Base-by-base conservation (phyloP, 2,113 vertebrate genomes). In the Neolamprologus caudopunctatus region DNA sequence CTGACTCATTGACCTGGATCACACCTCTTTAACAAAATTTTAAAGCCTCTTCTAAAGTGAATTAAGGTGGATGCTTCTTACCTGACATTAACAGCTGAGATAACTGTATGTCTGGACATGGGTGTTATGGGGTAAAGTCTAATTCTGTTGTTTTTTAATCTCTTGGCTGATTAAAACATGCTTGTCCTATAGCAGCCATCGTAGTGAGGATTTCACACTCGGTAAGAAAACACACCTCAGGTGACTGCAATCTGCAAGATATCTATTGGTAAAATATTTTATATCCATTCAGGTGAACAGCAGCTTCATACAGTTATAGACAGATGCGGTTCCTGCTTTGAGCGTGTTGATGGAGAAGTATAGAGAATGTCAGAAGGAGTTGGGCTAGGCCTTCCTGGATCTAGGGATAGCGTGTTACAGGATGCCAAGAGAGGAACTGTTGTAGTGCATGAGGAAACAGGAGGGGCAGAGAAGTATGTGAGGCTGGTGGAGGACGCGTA, bases 11-110 rank as follows among this genome's bases (percentile, higher is more conserved):
- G 2, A 12, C 58, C 2, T 63, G 58, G 58, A 63, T 63, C 58
- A 63, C 58, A 0, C 31, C 0, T 63, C 31, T 35, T 12, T 66
- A 0, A 66, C 0, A 0, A 66, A 66, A 35, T 35, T 63, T 63
- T 66, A 66, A 66, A 66, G 61, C 17, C 61, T 66, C 3, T 66
- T 66, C 31, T 66, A 66, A 7, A 1, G 17, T n/a, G 31, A 63
- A 63, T 35, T 19, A 63, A 66, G 1, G 61, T 66, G 61, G 31
- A 66, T 12, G 31, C 61, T 35, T 66, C 61, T 66, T 35, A 63
- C 4, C 58, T 63, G 31, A 0, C 10, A 3, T 66, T 66, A 8
- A 66, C 61, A 66, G 61, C 31, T 12, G 61, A 66, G 61, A n/a
- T 58, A 58, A 58, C 14, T 31, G 55, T 31, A 16, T 35, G 61